These are phyloP conservation scores for Petrocephalus microphthalmus DNA, from an alignment of 2,113 vertebrate genomes.

Conservation along the genomic window DNA sequence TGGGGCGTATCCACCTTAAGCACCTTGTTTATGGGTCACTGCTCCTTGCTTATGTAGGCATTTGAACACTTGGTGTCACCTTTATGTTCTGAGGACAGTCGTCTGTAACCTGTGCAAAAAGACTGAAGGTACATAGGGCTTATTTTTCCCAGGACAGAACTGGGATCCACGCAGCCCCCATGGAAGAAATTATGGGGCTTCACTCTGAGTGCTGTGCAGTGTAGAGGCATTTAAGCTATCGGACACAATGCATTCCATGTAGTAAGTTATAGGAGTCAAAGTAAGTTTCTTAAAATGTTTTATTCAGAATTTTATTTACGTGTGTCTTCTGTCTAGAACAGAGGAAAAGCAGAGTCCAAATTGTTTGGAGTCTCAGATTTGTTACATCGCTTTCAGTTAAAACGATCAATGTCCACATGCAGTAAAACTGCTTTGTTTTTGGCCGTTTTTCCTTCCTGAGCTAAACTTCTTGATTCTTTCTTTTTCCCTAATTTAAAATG, in stretches of 20 bases:
- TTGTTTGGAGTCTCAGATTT: background rate
- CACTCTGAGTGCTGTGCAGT: constrained; percentile 13
- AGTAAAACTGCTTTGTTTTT: background rate
- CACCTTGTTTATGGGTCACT: background rate
- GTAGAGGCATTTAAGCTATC: background rate
- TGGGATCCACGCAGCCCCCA: background rate
- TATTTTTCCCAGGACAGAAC: background rate
- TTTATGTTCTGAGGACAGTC: background rate
- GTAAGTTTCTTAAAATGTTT: background rate
- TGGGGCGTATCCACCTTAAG: background rate
- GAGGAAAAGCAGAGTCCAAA: background rate
- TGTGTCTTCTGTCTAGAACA: background rate
- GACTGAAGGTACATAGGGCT: background rate
- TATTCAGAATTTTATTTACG: background rate
- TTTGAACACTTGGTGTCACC: background rate
- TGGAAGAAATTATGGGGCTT: background rate
- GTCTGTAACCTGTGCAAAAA: background rate
- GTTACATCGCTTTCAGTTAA: background rate
- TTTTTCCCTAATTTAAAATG: background rate
- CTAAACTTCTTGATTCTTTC: background rate
- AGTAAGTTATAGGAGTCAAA: background rate
- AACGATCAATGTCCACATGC: background rate
- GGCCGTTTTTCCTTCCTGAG: background rate
- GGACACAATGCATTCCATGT: background rate
- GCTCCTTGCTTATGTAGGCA: background rate